A percentile compares a stretch with the other conserved stretches of the same genome.
These are phyloP conservation scores for Drosophila tani DNA, from an alignment of 1,140 invertebrate genomes.

Conservation along the genomic window DNA sequence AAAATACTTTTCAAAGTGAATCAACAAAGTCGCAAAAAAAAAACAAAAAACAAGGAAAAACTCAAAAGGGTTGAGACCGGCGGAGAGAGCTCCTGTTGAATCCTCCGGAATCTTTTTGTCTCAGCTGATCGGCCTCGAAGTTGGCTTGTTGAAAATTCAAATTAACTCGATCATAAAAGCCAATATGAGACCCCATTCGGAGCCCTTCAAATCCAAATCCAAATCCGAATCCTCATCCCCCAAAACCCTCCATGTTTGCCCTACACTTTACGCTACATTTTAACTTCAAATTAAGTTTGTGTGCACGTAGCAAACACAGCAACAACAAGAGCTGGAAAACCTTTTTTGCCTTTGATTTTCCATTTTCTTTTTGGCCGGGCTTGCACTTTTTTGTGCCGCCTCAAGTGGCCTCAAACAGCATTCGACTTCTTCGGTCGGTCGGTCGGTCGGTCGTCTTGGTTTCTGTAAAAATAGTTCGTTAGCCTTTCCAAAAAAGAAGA, in stretches of 20 bases:
- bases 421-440: conserved; percentile 27
- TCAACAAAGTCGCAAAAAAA: conserved; percentile 59
- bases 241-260: conserved; percentile 16
- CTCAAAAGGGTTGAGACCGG: conserved; percentile 22
- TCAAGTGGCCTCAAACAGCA: conserved; percentile 43
- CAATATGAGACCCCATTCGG: conserved; percentile 60
- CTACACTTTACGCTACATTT: conserved; percentile 73
- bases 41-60: neutral
- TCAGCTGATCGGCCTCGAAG: conserved; percentile 48
- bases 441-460: conserved; percentile 29
- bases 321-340: conserved; percentile 50
- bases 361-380: conserved; percentile 66
- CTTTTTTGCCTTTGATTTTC: conserved; percentile 68
- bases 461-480: conserved; percentile 82
- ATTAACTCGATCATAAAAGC: conserved; percentile 80
- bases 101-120: conserved; percentile 47
- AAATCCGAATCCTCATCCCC: neutral
- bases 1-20: conserved; percentile 82
- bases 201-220: conserved; percentile 35
- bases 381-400: conserved; percentile 69
- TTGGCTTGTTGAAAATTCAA: conserved; percentile 73
- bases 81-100: conserved; percentile 40
- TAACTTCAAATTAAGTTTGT: conserved; percentile 83
- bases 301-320: conserved; percentile 79
- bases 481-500: conserved; percentile 68